Conservation (phyloP, 2,113 vertebrate genomes). For the Piaya cayana region DNA sequence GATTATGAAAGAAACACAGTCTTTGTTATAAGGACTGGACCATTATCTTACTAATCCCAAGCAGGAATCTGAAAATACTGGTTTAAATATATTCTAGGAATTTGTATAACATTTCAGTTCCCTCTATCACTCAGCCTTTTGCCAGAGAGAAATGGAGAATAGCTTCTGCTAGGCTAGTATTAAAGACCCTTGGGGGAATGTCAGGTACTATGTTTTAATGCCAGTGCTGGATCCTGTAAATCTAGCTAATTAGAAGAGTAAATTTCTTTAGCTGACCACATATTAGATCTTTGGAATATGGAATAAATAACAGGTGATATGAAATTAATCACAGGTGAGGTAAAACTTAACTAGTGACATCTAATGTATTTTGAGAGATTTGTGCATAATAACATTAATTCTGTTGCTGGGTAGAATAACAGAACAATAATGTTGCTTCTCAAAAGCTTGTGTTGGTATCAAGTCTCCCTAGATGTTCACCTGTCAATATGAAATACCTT, state of each 20-base stretch:
- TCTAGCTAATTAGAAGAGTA: constrained; percentile 16
- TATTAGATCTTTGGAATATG: not conserved
- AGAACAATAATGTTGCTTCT: not conserved
- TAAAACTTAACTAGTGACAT: not conserved
- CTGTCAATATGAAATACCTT: not conserved
- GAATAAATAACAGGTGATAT: constrained; percentile 7
- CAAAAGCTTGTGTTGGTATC: not conserved
- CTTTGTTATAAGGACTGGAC: not conserved
- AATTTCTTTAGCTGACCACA: constrained; percentile 11
- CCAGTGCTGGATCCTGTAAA: not conserved
- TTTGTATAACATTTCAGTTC: not conserved
- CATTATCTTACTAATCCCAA: not conserved
- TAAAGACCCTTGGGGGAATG: not conserved
- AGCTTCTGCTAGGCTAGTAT: not conserved
- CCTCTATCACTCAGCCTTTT: not conserved
- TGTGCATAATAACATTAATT: not conserved
- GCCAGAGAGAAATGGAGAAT: not conserved
- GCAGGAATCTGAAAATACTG: not conserved
- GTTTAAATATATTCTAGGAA: not conserved
- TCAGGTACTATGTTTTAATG: not conserved
- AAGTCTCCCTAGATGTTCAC: not conserved
- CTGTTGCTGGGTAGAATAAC: not conserved
- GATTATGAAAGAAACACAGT: not conserved
- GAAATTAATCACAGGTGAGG: constrained; percentile 13
- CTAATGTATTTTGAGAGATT: not conserved